A percentile compares a stretch with the other conserved stretches of the same genome.
phyloP scores from a whole-genome alignment of 2,113 vertebrate genomes.

The Rhinoderma darwinii region DNA sequence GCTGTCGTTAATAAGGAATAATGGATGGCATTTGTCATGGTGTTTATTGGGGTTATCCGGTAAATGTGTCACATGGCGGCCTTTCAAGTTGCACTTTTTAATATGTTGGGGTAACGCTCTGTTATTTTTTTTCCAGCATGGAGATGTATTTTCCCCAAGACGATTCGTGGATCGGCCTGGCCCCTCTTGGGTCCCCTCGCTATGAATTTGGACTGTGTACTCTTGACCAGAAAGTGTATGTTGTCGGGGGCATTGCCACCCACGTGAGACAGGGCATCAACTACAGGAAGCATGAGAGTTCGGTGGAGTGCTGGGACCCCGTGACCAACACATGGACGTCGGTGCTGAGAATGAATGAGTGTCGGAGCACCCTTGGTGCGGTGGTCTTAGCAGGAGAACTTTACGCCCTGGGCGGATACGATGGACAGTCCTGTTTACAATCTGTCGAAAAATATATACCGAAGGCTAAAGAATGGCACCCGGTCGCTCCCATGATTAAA shows the following conservation, averaged over 20 bases:
- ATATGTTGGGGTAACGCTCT: background rate
- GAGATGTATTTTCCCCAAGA: constrained; percentile 99
- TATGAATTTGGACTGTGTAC: constrained; percentile 94
- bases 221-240: constrained; percentile 93
- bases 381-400: constrained; percentile 92
- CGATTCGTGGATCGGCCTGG: constrained; percentile 96
- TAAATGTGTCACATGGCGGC: too few species aligned
- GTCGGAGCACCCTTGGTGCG: constrained; percentile 90
- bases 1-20: too few species aligned
- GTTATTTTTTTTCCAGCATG: constrained; percentile 76
- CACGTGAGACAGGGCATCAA: constrained; percentile 91
- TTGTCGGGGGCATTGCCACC: constrained; percentile 94
- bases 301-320: constrained; percentile 95
- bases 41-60: too few species aligned
- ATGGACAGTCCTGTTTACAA: constrained; percentile 92
- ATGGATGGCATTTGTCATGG: too few species aligned
- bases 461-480: constrained; percentile 92
- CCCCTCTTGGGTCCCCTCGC: constrained; percentile 89
- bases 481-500: constrained; percentile 92
- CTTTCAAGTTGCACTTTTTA: background rate
- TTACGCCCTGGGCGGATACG: constrained; percentile 93
- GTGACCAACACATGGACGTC: constrained; percentile 94
- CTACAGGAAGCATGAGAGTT: constrained; percentile 91
- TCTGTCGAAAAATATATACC: constrained; percentile 96
- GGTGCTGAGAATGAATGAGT: constrained; percentile 89